phyloP scores from a whole-genome alignment of 2,888 invertebrate species.

The Ennomos fuscantarius region DNA sequence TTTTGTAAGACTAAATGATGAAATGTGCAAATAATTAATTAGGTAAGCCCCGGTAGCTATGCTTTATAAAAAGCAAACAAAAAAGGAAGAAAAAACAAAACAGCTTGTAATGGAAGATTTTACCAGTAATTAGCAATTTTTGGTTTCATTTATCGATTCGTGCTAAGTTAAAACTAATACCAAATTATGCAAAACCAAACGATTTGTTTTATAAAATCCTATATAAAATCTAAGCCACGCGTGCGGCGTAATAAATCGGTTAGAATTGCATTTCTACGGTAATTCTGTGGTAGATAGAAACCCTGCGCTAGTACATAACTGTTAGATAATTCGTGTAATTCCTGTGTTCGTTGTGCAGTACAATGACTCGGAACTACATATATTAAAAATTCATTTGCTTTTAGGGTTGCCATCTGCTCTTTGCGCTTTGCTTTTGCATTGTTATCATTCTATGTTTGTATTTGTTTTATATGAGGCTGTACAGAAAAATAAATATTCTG shows the following conservation, averaged over 20 bases:
- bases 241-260: constrained; percentile 22
- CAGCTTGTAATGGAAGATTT: no score
- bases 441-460: background rate
- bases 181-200: constrained; percentile 1
- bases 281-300: constrained; percentile 12
- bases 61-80: no score
- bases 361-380: constrained; percentile 17
- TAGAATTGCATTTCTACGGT: constrained; percentile 11
- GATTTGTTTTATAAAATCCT: constrained; percentile 10
- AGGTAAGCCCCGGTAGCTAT: no score
- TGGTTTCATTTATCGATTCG: no score
- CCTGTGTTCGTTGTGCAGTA: constrained; percentile 15
- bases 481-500: background rate
- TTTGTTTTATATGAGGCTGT: background rate
- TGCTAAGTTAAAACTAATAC: no score
- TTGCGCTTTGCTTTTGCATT: background rate
- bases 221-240: constrained; percentile 23
- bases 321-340: constrained; percentile 27
- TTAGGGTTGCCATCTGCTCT: constrained; percentile 11
- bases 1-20: constrained; percentile 12
- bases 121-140: no score
- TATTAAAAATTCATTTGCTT: constrained; percentile 43
- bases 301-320: background rate
- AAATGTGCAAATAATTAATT: background rate
- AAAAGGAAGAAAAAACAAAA: no score